Conservation (phyloP, 2,113 vertebrate genomes). For the Myanophis thanlyinensis region DNA sequence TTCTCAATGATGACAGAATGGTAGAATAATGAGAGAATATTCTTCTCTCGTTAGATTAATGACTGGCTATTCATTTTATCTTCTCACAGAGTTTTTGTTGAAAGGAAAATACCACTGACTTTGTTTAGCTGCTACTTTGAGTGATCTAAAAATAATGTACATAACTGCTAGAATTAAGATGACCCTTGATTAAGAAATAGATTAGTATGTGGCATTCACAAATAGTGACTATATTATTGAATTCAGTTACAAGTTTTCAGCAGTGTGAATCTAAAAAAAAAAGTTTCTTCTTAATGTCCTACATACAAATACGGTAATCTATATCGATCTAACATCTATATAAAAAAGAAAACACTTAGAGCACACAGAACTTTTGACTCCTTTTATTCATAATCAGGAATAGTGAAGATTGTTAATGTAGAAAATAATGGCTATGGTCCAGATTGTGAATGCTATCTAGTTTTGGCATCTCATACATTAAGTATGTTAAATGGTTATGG, state of each 20-base stretch:
- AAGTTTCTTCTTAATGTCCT: neutral
- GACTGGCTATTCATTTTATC: neutral
- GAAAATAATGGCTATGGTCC: neutral
- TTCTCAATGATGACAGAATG: neutral
- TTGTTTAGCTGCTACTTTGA: slow-evolving; percentile 23
- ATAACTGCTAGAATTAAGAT: slow-evolving; percentile 57
- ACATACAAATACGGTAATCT: too few species aligned
- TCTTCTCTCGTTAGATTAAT: neutral
- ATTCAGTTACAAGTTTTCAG: neutral
- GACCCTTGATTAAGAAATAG: neutral
- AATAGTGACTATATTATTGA: neutral
- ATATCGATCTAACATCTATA: too few species aligned
- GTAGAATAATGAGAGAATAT: neutral
- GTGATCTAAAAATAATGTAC: slow-evolving; percentile 60
- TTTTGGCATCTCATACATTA: neutral
- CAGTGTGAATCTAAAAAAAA: slow-evolving; percentile 27
- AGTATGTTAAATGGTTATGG: neutral
- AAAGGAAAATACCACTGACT: slow-evolving; percentile 10
- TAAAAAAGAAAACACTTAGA: neutral
- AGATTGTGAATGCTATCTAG: neutral
- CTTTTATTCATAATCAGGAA: neutral
- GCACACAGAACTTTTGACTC: slow-evolving; percentile 25
- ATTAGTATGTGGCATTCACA: slow-evolving; percentile 15
- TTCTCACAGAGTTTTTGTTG: neutral
- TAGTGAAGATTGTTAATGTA: neutral